Base-by-base conservation (phyloP, 2,888 invertebrate species). In the Tricholauxania praeusta region DNA sequence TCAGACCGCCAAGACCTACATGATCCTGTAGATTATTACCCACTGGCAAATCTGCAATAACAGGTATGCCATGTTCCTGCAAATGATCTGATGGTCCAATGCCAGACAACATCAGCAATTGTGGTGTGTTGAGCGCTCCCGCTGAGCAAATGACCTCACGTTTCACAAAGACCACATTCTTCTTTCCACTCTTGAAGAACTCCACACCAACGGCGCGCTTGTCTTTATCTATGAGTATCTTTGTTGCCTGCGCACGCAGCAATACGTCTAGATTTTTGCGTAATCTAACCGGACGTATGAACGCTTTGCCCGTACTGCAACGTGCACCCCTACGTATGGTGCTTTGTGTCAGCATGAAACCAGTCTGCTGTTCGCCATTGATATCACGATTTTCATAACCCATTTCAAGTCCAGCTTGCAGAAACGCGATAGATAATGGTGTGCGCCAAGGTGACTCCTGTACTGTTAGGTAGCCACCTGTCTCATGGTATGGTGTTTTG, bases 81-180 rank as follows among this genome's bases (percentile, higher is more conserved):
- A 96, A 87, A 82, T 96, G 94, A 15, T 94, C 93, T 3, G 90
- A 90, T 0, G 95, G 95, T 0, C 96, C 96, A 28, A 97, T 91
- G 0, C 98, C 98, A 70, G 96, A 96, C 12, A 98, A 84, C 96
- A 97, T 96, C 77, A 98, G 89, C 22, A 98, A 83, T 80, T 98
- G 96, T 0, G 98, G 97, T 4, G 94, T 92, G 69, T 94, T 93
- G 52, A 98, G 91, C 0, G 97, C 92, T 0, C 98, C 98, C 0
- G 96, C 94, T 3, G 95, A 94, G 79, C 96, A 88, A 10, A 98
- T 91, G 0, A 98, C 91, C 86, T 96, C 96, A 69, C 93, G 90
- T 74, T 92, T 91, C 0, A 95, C 95, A 75, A 91, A 89, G 0
- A 94, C 93, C 62, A 90, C 89, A 68, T 92, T 90, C 70, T 89